Percentiles rank a stretch among this genome's conserved stretches.
Conservation (phyloP, 1,140 invertebrate species). For the Ceratosolen solmsi region DNA sequence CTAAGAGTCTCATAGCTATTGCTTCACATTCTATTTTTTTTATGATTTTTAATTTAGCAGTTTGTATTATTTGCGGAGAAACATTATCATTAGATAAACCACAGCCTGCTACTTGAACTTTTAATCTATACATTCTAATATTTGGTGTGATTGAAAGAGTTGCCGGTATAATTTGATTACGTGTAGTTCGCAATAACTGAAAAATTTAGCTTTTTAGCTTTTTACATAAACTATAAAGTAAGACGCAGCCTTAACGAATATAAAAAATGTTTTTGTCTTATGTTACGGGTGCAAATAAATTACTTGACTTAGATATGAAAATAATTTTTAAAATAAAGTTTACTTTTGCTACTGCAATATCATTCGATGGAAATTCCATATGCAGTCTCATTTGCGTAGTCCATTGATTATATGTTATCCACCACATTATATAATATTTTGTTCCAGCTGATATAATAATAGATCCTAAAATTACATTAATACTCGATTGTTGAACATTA, state of each 20-base stretch:
- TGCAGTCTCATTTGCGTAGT: background rate
- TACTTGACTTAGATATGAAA: too few relatives aligned
- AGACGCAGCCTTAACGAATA: background rate
- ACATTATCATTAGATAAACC: background rate
- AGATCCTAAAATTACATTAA: background rate
- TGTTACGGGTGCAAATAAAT: too few relatives aligned
- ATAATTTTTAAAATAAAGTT: background rate
- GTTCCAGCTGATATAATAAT: background rate
- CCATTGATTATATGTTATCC: background rate
- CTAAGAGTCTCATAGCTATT: background rate
- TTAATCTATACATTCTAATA: background rate
- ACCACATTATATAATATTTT: background rate
- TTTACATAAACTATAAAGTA: too few relatives aligned
- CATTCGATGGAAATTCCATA: background rate
- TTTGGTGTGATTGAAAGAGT: background rate
- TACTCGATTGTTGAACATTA: background rate
- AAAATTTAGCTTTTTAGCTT: background rate
- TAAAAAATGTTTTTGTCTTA: background rate
- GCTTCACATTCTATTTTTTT: background rate
- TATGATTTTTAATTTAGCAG: background rate
- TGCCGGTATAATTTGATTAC: background rate
- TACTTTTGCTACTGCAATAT: background rate
- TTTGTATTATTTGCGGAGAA: background rate
- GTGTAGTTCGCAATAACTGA: background rate
- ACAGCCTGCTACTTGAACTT: background rate